A percentile compares a stretch with the other conserved stretches of the same genome.
These are phyloP conservation scores for Caenorhabditis sp. DNA, from an alignment of 2,888 invertebrate species.

Conservation along the genomic window DNA sequence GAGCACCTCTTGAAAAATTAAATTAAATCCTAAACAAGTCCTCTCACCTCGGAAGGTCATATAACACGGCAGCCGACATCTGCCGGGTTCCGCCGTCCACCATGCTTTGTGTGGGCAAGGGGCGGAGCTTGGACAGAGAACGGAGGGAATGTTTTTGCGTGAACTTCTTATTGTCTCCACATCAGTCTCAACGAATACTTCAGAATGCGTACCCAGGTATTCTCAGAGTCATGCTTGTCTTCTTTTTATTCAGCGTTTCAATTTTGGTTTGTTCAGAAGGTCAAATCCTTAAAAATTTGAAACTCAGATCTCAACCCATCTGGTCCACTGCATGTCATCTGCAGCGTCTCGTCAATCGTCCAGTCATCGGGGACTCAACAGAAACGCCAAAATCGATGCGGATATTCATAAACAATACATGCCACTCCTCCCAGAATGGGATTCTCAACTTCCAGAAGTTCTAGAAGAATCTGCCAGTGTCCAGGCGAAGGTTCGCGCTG, in stretches of 20 bases:
- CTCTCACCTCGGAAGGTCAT: not conserved
- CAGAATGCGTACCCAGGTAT: not conserved
- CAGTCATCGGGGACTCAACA: constrained; percentile 29
- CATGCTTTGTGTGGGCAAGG: too few species aligned
- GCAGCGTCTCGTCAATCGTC: constrained; percentile 4
- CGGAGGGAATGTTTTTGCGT: constrained; percentile 1
- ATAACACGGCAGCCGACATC: not conserved
- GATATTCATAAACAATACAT: constrained; percentile 31
- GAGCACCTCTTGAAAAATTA: constrained; percentile 29
- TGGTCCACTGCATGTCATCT: constrained; percentile 43
- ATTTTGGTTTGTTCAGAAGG: constrained; percentile 12
- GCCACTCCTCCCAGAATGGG: constrained; percentile 52
- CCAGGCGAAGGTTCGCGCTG: constrained; percentile 41
- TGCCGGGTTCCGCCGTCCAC: too few species aligned
- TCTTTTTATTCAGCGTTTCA: constrained; percentile 47
- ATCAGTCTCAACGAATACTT: not conserved
- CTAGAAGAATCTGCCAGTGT: constrained; percentile 46
- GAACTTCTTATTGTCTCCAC: not conserved
- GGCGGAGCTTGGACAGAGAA: constrained; percentile 1
- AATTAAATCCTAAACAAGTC: not conserved
- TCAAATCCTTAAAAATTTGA: not conserved
- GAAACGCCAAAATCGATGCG: constrained; percentile 35
- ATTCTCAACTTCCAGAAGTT: constrained; percentile 56
- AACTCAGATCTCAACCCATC: constrained; percentile 29
- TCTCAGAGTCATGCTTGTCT: constrained; percentile 27